Percentiles rank a stretch among this genome's conserved stretches.
Evolutionary conservation across 1,140 invertebrate genomes (phyloP).

Genomic region (Nebria ingens): DNA sequence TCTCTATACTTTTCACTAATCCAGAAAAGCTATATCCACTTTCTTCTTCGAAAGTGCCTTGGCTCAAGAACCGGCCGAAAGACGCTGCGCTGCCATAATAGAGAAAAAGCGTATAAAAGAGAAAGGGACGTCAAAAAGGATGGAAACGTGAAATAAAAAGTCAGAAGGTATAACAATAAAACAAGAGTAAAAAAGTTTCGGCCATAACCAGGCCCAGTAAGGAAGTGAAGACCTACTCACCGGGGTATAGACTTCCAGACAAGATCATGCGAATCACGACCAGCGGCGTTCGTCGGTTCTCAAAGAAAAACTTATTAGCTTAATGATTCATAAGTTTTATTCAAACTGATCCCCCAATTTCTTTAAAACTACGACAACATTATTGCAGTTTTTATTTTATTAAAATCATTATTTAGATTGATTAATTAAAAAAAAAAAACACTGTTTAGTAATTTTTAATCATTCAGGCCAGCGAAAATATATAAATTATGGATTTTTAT

Average conservation of each 20-base stretch:
- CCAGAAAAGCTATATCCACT: constrained; percentile 4
- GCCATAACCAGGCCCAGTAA: neutral
- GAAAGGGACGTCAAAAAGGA: too few species aligned
- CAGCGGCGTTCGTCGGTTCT: neutral
- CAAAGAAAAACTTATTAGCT: too few species aligned
- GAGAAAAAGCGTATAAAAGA: too few species aligned
- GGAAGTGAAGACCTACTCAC: constrained; percentile 1
- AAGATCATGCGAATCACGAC: neutral
- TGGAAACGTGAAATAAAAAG: constrained; percentile 7
- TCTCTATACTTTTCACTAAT: constrained; percentile 6
- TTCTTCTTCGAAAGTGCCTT: constrained; percentile 3
- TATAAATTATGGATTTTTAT: too few species aligned
- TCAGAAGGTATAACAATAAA: constrained; percentile 8
- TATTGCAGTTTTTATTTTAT: too few species aligned
- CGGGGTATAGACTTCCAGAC: neutral
- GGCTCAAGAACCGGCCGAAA: neutral
- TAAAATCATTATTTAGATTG: too few species aligned
- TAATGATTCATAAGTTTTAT: too few species aligned
- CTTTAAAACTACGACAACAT: too few species aligned
- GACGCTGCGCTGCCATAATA: neutral
- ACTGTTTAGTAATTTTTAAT: too few species aligned
- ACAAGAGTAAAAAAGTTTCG: constrained; percentile 8
- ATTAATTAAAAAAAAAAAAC: too few species aligned
- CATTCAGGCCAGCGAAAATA: too few species aligned
- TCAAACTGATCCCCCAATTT: too few species aligned